Base-by-base conservation (phyloP, 2,888 invertebrate genomes). In the Incurvaria masculella region DNA sequence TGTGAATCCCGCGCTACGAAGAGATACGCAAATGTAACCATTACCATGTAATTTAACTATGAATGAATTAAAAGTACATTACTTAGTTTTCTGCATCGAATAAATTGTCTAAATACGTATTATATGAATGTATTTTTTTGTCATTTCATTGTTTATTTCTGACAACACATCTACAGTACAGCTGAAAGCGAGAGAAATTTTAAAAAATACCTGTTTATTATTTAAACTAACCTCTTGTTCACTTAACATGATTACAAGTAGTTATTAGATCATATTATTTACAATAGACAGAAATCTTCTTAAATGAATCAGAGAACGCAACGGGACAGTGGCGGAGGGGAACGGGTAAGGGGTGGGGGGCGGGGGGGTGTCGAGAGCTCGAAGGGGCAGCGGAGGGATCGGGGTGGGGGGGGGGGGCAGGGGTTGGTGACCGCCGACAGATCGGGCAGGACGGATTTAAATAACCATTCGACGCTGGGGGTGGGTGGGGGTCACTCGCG, bases 111-210 rank as follows among this genome's bases (percentile, higher is more conserved):
- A 76, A 69, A 74, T 74, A 75, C 69, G 63, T 65, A 33, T 40
- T 23, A 44, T 33, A 75, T 69, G 74, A 72, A 73, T 72, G 71
- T 73, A 67, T 69, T 70, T 71, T 72, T 73, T 68, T 69, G 67
- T 69, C 71, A 69, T 72, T 74, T 76, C 69, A 68, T 68, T 55
- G 65, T 70, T 71, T 72, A 72, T 69, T 62, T 67, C 67, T 73
- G 76, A 75, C 71, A 78, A 78, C 76, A 78, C 75, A 74, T 75
- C 78, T 78, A 78, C 76, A 68, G 72, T 78, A 78, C 73, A 76
- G 75, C 74, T 66, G 74, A 78, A 72, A 76, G 78, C 76, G 78
- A 78, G 76, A 76, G 72, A 71, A 70, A 64, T 72, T 76, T 75
- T 73, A 76, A 76, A 76, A 76, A 74, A 76, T 75, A 76, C 76